Conservation (phyloP, 2,888 invertebrate species). For the Pterostichus niger region DNA sequence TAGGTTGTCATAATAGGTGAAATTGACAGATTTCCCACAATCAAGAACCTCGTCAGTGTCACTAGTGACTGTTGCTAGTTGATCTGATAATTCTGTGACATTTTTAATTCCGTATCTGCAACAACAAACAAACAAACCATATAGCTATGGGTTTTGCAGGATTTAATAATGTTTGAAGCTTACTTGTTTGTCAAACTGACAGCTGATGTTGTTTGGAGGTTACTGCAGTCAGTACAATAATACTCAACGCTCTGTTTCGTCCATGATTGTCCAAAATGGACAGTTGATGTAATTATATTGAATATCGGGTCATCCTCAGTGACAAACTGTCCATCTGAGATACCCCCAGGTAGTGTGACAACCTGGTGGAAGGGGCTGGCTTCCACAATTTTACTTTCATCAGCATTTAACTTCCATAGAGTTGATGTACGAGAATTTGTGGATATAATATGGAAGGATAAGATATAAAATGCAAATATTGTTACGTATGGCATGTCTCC, state of each 20-base stretch:
- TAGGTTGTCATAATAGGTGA: slow-evolving; percentile 93
- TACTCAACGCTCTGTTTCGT: slow-evolving; percentile 83
- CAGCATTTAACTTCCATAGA: slow-evolving; percentile 89
- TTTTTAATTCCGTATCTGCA: slow-evolving; percentile 56
- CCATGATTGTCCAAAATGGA: slow-evolving; percentile 84
- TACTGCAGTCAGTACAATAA: slow-evolving; percentile 83
- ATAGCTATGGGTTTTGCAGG: neutral
- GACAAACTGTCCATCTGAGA: slow-evolving; percentile 72
- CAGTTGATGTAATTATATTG: slow-evolving; percentile 87
- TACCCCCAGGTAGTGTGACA: slow-evolving; percentile 72
- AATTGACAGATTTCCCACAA: slow-evolving; percentile 92
- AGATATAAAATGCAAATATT: slow-evolving; percentile 84
- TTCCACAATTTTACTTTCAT: slow-evolving; percentile 87
- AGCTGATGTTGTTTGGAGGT: slow-evolving; percentile 76
- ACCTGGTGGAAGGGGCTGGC: slow-evolving; percentile 81
- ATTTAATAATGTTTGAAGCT: neutral
- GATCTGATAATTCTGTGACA: slow-evolving; percentile 10
- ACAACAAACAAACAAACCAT: neutral
- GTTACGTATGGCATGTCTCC: slow-evolving; percentile 78
- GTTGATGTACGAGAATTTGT: slow-evolving; percentile 91
- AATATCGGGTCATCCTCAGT: slow-evolving; percentile 85
- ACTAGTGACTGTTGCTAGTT: neutral
- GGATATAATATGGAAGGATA: slow-evolving; percentile 85
- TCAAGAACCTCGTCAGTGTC: slow-evolving; percentile 84
- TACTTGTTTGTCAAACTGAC: slow-evolving; percentile 50